Conservation (phyloP, 1,140 invertebrate species). For the Drosophila subobscura region DNA sequence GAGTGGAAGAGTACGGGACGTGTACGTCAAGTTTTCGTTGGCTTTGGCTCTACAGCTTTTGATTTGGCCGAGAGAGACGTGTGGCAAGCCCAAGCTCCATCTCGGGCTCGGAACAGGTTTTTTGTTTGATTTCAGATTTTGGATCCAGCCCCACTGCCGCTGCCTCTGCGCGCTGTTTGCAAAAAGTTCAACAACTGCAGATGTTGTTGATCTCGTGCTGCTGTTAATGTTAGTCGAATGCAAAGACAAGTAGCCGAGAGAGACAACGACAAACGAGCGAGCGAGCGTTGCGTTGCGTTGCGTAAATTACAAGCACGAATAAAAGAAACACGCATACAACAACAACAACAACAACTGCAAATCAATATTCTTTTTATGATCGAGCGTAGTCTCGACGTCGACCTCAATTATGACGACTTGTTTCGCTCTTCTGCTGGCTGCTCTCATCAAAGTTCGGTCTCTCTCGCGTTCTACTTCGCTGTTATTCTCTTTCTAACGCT, state of each 20-base stretch:
- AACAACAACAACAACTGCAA: conserved; percentile 51
- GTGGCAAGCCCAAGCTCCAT: conserved; percentile 64
- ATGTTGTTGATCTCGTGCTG: conserved; percentile 59
- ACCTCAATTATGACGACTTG: conserved; percentile 53
- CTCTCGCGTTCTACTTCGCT: conserved; percentile 11
- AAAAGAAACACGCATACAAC: conserved; percentile 32
- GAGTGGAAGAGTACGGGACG: not conserved
- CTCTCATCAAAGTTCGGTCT: not conserved
- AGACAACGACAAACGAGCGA: conserved; percentile 72
- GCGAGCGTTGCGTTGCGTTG: conserved; percentile 66
- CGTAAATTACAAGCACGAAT: conserved; percentile 73
- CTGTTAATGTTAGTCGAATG: conserved; percentile 42
- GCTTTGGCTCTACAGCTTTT: conserved; percentile 60
- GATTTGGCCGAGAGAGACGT: conserved; percentile 78
- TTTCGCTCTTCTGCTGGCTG: conserved; percentile 23
- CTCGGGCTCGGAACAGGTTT: conserved; percentile 59
- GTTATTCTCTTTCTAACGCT: conserved; percentile 43
- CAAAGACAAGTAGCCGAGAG: conserved; percentile 69
- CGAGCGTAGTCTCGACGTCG: conserved; percentile 28
- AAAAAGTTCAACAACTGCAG: conserved; percentile 77
- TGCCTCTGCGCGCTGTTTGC: conserved; percentile 20
- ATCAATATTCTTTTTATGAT: conserved; percentile 53
- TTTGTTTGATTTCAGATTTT: conserved; percentile 72
- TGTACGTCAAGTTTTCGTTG: conserved; percentile 55
- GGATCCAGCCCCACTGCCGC: conserved; percentile 28